phyloP scores from a whole-genome alignment of 2,113 vertebrate species.

The Thomomys bottae region DNA sequence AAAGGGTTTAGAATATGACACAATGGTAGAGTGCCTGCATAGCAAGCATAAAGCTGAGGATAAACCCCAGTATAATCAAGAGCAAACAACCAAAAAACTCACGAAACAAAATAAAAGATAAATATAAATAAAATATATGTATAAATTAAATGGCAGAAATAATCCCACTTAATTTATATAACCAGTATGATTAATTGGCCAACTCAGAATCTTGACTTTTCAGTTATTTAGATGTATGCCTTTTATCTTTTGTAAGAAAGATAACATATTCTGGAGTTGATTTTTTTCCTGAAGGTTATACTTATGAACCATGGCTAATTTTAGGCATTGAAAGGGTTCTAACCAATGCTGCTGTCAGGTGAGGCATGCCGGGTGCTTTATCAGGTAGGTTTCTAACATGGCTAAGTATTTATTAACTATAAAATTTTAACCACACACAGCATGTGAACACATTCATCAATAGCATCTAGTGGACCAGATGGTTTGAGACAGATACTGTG shows the following conservation, averaged over 20 bases:
- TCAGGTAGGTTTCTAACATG: slow-evolving; percentile 55
- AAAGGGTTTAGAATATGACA: no score
- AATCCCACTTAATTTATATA: not conserved
- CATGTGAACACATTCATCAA: slow-evolving; percentile 33
- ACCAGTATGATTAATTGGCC: not conserved
- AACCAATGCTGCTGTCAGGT: slow-evolving; percentile 54
- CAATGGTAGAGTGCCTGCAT: no score
- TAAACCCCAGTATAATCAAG: no score
- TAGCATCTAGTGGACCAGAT: slow-evolving; percentile 45
- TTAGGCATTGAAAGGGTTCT: slow-evolving; percentile 10
- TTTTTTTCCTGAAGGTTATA: slow-evolving; percentile 43
- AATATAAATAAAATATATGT: not conserved
- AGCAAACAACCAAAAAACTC: no score
- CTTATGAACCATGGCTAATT: slow-evolving; percentile 42
- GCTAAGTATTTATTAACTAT: slow-evolving; percentile 62
- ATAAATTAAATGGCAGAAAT: slow-evolving; percentile 4
- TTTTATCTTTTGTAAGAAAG: slow-evolving; percentile 48
- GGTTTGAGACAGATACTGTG: slow-evolving; percentile 39
- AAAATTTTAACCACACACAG: slow-evolving; percentile 26
- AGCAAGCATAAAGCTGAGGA: no score
- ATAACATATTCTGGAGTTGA: slow-evolving; percentile 45
- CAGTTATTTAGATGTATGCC: slow-evolving; percentile 11
- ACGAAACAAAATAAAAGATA: no score
- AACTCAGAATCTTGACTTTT: not conserved
- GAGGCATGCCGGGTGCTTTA: not conserved